These are phyloP conservation scores for Rhizomys pruinosus DNA, from an alignment of 2,113 vertebrate genomes.

Conservation along the genomic window DNA sequence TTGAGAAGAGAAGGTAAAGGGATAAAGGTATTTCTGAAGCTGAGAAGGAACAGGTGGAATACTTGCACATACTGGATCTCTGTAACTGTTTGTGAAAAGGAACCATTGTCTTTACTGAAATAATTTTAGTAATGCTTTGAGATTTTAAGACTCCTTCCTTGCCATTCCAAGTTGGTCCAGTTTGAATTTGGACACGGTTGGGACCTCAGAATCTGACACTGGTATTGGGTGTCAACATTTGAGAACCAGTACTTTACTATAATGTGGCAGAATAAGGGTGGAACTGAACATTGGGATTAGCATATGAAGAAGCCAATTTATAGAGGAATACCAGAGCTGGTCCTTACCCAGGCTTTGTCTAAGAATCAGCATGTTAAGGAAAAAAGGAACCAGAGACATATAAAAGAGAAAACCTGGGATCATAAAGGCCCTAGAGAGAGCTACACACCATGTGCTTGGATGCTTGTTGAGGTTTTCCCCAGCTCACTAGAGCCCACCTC, in stretches of 20 bases:
- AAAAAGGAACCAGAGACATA: neutral
- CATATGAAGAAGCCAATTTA: neutral
- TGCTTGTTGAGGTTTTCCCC: neutral
- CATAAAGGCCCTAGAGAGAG: too few species aligned
- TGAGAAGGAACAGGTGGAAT: neutral
- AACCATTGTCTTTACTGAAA: conserved; percentile 2
- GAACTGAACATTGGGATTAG: neutral
- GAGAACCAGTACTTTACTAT: neutral
- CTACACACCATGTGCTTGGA: neutral
- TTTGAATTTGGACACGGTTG: neutral
- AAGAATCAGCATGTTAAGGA: neutral
- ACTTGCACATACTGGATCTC: neutral
- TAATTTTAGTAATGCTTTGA: neutral
- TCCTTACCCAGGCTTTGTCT: neutral
- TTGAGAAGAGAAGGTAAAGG: neutral
- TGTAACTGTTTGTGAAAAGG: neutral
- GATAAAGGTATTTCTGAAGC: neutral
- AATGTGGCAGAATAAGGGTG: neutral
- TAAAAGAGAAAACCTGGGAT: neutral
- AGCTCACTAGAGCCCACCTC: neutral
- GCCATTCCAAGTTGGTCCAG: neutral
- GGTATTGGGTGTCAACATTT: neutral
- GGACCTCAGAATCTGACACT: neutral
- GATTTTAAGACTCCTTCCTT: conserved; percentile 17
- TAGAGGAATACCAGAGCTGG: neutral